These are phyloP conservation scores for Cosmia trapezina DNA, from an alignment of 2,888 invertebrate genomes.

Conservation along the genomic window DNA sequence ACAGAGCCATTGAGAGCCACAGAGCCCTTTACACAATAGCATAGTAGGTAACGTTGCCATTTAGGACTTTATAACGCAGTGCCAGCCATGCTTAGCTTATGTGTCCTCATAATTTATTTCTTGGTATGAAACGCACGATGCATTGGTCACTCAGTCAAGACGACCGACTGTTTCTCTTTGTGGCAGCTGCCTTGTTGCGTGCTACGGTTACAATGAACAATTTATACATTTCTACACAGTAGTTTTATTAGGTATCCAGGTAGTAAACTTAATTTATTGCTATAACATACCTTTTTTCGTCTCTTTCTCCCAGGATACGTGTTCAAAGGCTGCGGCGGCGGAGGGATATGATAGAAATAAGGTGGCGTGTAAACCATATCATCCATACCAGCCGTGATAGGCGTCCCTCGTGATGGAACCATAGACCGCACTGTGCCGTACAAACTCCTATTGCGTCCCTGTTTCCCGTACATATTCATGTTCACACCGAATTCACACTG, in stretches of 20 bases:
- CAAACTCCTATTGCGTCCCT: conserved; percentile 79
- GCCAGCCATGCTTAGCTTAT: conserved; percentile 1
- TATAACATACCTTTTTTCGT: conserved; percentile 82
- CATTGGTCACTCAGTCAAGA: conserved; percentile 51
- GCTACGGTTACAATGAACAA: conserved; percentile 30
- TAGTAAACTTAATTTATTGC: background rate
- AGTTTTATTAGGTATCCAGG: background rate
- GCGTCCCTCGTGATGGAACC: conserved; percentile 79
- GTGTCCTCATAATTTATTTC: conserved; percentile 18
- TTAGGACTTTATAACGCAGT: background rate
- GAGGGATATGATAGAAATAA: conserved; percentile 87
- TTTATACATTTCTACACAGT: conserved; percentile 30
- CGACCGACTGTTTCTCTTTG: conserved; percentile 48
- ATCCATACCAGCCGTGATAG: conserved; percentile 77
- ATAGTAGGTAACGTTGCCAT: background rate
- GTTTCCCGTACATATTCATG: conserved; percentile 83
- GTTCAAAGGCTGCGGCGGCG: conserved; percentile 82
- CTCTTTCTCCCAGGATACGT: conserved; percentile 88
- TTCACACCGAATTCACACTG: conserved; percentile 73
- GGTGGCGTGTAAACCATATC: conserved; percentile 83
- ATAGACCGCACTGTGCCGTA: conserved; percentile 87
- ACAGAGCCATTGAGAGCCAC: background rate
- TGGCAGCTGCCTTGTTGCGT: conserved; percentile 29
- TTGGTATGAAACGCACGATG: conserved; percentile 39
- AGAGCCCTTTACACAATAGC: too few species aligned